A percentile compares a stretch with the other conserved stretches of the same genome.
These are phyloP conservation scores for Empis stercorea DNA, from an alignment of 2,888 invertebrate species.

Conservation along the genomic window DNA sequence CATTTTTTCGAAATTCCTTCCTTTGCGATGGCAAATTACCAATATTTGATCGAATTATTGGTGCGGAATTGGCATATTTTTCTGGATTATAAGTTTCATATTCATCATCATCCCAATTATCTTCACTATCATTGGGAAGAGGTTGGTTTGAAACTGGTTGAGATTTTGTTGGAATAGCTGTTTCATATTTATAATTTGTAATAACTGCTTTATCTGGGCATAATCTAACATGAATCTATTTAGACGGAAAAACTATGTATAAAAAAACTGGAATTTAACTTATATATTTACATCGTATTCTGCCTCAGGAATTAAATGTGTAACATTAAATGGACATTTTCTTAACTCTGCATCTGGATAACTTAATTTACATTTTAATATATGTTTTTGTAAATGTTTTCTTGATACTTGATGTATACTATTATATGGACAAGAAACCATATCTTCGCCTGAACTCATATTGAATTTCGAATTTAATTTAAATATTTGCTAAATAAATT, in stretches of 20 bases:
- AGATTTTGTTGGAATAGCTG: slow-evolving; percentile 1
- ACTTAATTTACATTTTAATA: slow-evolving; percentile 40
- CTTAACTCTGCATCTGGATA: slow-evolving; percentile 23
- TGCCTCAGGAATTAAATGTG: slow-evolving; percentile 36
- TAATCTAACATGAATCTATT: neutral
- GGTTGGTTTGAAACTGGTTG: neutral
- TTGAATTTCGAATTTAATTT: too few species aligned
- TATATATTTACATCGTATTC: slow-evolving; percentile 40
- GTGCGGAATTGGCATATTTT: slow-evolving; percentile 1
- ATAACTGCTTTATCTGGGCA: slow-evolving; percentile 3
- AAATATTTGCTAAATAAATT: too few species aligned
- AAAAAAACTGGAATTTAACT: too few species aligned
- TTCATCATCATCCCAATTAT: slow-evolving; percentile 5
- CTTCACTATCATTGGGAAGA: neutral
- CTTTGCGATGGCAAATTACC: neutral
- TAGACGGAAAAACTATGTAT: too few species aligned
- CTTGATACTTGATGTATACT: slow-evolving; percentile 37
- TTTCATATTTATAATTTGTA: slow-evolving; percentile 5
- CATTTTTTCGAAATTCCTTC: slow-evolving; percentile 2
- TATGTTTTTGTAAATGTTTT: slow-evolving; percentile 38
- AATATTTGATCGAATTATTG: neutral
- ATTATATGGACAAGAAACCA: slow-evolving; percentile 40
- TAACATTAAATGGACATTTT: slow-evolving; percentile 39
- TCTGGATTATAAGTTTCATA: slow-evolving; percentile 4
- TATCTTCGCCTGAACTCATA: slow-evolving; percentile 12